Percentiles rank a stretch among this genome's conserved stretches.
These are phyloP conservation scores for Centropyge bicolor DNA, from an alignment of 2,797 vertebrate species.

Conservation along the genomic window DNA sequence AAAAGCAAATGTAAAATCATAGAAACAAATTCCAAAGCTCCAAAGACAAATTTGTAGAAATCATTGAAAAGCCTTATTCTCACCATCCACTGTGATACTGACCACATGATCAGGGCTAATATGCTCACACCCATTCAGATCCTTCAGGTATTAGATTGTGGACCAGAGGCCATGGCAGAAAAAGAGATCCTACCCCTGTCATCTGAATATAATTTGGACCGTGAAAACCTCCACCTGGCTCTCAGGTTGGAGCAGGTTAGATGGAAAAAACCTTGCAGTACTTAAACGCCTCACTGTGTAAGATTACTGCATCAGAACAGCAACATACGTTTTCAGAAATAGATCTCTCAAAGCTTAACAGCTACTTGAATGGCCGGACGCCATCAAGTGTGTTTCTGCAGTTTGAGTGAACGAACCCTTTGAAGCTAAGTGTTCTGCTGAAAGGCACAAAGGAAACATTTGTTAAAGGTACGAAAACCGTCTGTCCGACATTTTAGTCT, in stretches of 20 bases:
- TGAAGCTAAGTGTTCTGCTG: constrained; percentile 12
- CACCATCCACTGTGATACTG: background rate
- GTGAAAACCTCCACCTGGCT: background rate
- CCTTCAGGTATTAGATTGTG: background rate
- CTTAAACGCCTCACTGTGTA: background rate
- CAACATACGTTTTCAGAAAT: background rate
- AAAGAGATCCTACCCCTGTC: background rate
- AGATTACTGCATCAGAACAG: background rate
- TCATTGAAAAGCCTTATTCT: background rate
- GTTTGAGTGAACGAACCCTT: constrained; percentile 36
- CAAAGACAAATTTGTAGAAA: background rate
- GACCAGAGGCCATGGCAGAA: background rate
- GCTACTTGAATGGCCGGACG: background rate
- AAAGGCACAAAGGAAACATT: constrained; percentile 28
- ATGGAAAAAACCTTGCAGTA: background rate
- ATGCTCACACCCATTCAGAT: background rate
- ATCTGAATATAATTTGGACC: background rate
- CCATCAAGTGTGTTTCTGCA: background rate
- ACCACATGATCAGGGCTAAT: background rate
- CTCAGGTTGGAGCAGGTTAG: background rate
- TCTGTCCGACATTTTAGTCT: background rate
- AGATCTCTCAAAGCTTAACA: background rate
- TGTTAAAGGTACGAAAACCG: background rate
- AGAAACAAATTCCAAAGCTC: background rate
- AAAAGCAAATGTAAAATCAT: background rate